Conservation (phyloP, 2,888 invertebrate species). For the Osedax frankpressi region DNA sequence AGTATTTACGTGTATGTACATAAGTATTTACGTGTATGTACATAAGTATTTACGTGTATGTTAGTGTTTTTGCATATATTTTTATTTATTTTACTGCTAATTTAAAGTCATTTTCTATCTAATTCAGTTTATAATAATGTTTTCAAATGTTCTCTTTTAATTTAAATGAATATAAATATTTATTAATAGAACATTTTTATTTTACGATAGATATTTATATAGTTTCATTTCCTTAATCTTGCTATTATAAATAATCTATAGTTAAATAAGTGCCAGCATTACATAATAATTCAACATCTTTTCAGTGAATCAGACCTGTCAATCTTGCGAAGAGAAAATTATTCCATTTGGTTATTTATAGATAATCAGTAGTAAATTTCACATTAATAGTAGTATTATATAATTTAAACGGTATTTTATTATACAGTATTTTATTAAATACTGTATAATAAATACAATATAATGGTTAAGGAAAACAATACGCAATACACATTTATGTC, state of each 20-base stretch:
- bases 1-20: not conserved
- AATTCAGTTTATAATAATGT: too few species aligned
- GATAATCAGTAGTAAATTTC: not conserved
- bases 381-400: too few species aligned
- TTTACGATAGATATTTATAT: not conserved
- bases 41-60: not conserved
- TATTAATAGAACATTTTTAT: not conserved
- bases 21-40: not conserved
- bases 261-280: not conserved
- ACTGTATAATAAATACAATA: too few species aligned
- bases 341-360: constrained; percentile 55
- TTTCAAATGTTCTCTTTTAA: not conserved
- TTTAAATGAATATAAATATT: not conserved
- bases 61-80: not conserved
- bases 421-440: too few species aligned
- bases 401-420: too few species aligned
- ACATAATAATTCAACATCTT: constrained; percentile 43
- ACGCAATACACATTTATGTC: too few species aligned
- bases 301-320: constrained; percentile 64
- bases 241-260: too few species aligned
- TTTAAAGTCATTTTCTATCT: too few species aligned
- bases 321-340: constrained; percentile 64
- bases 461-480: too few species aligned
- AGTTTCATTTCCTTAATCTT: not conserved
- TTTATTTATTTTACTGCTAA: too few species aligned